Percentiles rank a stretch among this genome's conserved stretches.
phyloP scores from a whole-genome alignment of 2,797 vertebrate species.

The Dromococcyx pavoninus region DNA sequence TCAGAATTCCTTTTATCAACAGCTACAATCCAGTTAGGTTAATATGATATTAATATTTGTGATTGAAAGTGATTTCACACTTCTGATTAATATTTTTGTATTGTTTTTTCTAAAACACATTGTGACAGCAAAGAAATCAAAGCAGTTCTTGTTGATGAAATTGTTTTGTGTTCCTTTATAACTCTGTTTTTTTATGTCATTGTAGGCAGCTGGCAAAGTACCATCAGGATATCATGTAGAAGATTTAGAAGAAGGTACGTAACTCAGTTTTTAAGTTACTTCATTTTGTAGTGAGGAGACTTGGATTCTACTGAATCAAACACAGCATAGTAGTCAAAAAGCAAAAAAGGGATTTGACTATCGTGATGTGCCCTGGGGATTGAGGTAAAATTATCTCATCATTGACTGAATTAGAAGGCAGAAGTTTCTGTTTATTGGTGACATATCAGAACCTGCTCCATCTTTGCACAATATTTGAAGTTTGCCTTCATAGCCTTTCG shows the following conservation, averaged over 20 bases:
- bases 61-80: background rate
- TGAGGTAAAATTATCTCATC: background rate
- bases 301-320: background rate
- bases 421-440: background rate
- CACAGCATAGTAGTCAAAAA: background rate
- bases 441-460: background rate
- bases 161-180: background rate
- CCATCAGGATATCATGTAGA: constrained; percentile 85
- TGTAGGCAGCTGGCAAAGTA: constrained; percentile 87
- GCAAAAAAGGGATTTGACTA: background rate
- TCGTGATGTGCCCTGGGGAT: background rate
- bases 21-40: background rate
- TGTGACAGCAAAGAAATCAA: background rate
- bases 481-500: background rate
- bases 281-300: background rate
- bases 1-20: background rate
- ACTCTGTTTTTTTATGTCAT: constrained; percentile 51
- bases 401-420: background rate
- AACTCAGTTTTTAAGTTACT: background rate
- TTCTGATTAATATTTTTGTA: background rate
- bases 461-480: background rate
- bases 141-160: background rate
- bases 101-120: background rate
- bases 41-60: background rate
- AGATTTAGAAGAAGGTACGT: constrained; percentile 92